Evolutionary conservation across 1,140 invertebrate species (phyloP), one percentile per base, ranked within the genome.

Genomic region (Asbolus verrucosus): DNA sequence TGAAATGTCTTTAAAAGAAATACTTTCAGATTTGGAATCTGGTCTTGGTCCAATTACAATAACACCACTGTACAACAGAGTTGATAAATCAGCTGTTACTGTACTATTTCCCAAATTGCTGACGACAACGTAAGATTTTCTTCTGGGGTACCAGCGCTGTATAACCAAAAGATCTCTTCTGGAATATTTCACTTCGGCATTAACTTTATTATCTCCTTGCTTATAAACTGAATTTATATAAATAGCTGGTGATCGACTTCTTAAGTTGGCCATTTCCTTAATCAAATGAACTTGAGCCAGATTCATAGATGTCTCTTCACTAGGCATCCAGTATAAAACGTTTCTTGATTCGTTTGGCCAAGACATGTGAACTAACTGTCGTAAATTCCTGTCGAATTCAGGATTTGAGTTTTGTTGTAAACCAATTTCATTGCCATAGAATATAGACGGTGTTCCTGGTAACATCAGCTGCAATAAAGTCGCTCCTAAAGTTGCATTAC

Each of bases 341-440:
- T 73, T 11, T 78, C 74, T 0, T 46, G 73, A 67, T 19, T 75
- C 14, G 66, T 77, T 75, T 8, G 81, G 79, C 87, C 86, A 90
- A 14, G 83, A 78, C 90, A 92, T 92, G 76, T 91, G 89, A 70
- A 89, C 86, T 21, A 89, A 75, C 76, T 90, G 85, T 36, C 84
- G 80, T 2, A 89, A 82, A 75, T 84, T 81, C 65, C 87, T 85
- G 78, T 91, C 87, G 30, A 81, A 81, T 31, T 85, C 80, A 15
- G 83, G 80, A 70, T 86, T 84, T 6, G 79, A 71, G 14, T 82
- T 73, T 63, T 83, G 78, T 31, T 84, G 71, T 30, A 87, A 80
- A 11, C 86, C 86, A 69, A 93, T 87, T 84, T 94, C 92, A 80
- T 94, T 92, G 3, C 92, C 92, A 78, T 94, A 94, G 78, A 94